These are phyloP conservation scores for Eciton burchellii DNA, from an alignment of 1,140 invertebrate species.

Conservation along the genomic window DNA sequence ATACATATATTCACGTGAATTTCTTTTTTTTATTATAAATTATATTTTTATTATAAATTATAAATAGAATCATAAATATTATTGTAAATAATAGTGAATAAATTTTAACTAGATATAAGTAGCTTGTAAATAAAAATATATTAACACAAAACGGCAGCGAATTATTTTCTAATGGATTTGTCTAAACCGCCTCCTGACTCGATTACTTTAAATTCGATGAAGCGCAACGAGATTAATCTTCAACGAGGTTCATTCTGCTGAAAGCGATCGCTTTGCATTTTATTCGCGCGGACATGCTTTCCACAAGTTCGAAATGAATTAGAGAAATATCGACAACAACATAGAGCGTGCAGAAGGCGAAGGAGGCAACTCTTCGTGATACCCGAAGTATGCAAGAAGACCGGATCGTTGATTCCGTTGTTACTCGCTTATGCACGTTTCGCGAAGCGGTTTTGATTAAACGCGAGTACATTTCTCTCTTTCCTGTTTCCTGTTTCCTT, in stretches of 20 bases:
- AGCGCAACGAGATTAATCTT: constrained; percentile 51
- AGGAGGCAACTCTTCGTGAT: constrained; percentile 48
- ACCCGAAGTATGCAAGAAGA: constrained; percentile 15
- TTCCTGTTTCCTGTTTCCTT: not conserved
- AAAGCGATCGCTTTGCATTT: constrained; percentile 29
- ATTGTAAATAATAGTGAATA: too few species aligned
- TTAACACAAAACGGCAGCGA: constrained; percentile 56
- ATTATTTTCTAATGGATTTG: constrained; percentile 39
- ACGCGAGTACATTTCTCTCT: constrained; percentile 44
- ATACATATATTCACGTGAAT: constrained; percentile 55
- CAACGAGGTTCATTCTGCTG: constrained; percentile 13
- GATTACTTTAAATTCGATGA: constrained; percentile 28
- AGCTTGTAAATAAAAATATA: constrained; percentile 52
- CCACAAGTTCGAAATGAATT: constrained; percentile 51
- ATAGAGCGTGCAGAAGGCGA: constrained; percentile 59
- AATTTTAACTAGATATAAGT: too few species aligned
- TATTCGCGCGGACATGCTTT: constrained; percentile 23
- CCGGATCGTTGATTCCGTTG: constrained; percentile 41
- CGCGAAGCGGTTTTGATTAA: constrained; percentile 52
- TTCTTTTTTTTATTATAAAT: constrained; percentile 25
- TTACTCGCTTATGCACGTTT: constrained; percentile 34
- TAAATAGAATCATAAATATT: too few species aligned
- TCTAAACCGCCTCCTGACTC: constrained; percentile 43
- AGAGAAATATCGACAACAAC: constrained; percentile 53
- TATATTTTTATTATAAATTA: too few species aligned